Percentiles rank a stretch among this genome's conserved stretches.
phyloP scores from a whole-genome alignment of 2,888 invertebrate genomes.

The Drosophila mimica region DNA sequence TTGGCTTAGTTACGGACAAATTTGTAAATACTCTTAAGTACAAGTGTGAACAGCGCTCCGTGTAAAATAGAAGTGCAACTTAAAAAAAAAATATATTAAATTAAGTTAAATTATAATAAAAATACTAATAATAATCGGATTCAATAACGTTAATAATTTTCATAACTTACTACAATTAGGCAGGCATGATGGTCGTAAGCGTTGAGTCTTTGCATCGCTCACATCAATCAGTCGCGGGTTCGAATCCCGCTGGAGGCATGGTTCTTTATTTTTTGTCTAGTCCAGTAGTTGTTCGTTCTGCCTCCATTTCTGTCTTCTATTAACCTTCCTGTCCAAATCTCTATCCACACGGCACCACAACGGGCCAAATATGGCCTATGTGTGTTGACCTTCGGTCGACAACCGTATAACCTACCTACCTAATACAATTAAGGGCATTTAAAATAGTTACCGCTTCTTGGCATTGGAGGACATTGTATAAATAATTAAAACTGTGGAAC shows the following conservation, averaged over 20 bases:
- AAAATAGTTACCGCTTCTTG: conserved; percentile 43
- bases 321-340: too few relatives aligned
- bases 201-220: too few relatives aligned
- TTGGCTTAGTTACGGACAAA: conserved; percentile 51
- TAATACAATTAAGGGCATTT: conserved; percentile 11
- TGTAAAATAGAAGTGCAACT: conserved; percentile 8
- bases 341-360: too few relatives aligned
- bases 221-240: too few relatives aligned
- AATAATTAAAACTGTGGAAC: conserved; percentile 33
- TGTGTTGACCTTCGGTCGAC: too few relatives aligned
- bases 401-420: too few relatives aligned
- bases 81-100: neutral
- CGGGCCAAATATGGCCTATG: too few relatives aligned
- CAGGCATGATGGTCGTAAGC: too few relatives aligned
- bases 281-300: too few relatives aligned
- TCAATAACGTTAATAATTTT: conserved; percentile 1
- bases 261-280: too few relatives aligned
- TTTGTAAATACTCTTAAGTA: conserved; percentile 54
- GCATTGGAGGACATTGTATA: conserved; percentile 47
- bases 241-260: too few relatives aligned
- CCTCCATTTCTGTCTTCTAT: too few relatives aligned
- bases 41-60: conserved; percentile 38
- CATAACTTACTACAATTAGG: conserved; percentile 10
- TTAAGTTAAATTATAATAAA: conserved; percentile 1
- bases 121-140: conserved; percentile 13